These are phyloP conservation scores for Tanypteryx hageni DNA, from an alignment of 2,888 invertebrate species.

Conservation along the genomic window DNA sequence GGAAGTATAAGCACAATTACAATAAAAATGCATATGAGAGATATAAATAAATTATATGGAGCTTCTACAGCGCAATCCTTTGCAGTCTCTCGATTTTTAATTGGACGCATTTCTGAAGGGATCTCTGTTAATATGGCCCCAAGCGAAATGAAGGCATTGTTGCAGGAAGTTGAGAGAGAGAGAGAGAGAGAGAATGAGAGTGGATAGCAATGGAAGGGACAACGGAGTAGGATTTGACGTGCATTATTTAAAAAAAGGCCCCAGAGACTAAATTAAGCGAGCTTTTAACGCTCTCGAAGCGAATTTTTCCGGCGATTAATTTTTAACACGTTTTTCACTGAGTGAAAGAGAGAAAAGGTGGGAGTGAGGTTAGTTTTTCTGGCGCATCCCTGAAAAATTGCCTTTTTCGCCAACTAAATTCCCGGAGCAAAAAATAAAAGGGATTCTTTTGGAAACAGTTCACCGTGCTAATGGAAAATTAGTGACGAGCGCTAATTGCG, in stretches of 20 bases:
- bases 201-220: not conserved
- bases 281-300: constrained; percentile 1
- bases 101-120: too few relatives aligned
- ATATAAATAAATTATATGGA: too few relatives aligned
- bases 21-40: too few relatives aligned
- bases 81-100: too few relatives aligned
- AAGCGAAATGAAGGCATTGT: not conserved
- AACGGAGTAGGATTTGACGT: not conserved
- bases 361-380: not conserved
- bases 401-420: not conserved
- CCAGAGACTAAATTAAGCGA: not conserved
- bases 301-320: constrained; percentile 37
- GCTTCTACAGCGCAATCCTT: too few relatives aligned
- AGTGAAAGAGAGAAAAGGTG: not conserved
- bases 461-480: not conserved
- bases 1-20: too few relatives aligned
- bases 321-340: not conserved
- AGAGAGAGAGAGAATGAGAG: not conserved
- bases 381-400: not conserved
- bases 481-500: not conserved
- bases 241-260: constrained; percentile 39
- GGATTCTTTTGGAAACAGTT: not conserved
- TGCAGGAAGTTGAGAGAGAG: not conserved
- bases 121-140: too few relatives aligned
- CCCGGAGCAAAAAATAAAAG: not conserved